Conservation (phyloP, 1,140 invertebrate genomes). For the Melipona quadrifasciata region DNA sequence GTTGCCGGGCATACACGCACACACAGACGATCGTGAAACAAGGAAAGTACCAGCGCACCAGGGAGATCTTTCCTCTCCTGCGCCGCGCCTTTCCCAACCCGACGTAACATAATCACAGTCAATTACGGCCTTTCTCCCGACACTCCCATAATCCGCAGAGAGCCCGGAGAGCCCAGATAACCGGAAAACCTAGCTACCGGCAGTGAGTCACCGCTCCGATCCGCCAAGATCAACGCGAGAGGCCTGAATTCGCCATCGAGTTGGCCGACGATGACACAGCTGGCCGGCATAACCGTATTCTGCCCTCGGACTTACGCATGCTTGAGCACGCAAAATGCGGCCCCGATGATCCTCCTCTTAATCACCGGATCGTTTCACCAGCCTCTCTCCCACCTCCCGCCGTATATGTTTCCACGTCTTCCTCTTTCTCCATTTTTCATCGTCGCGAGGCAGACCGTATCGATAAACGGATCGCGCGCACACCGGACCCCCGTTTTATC, state of each 20-base stretch:
- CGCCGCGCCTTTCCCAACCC: background rate
- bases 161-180: background rate
- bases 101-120: constrained; percentile 6
- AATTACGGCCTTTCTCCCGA: constrained; percentile 7
- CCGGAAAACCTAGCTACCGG: constrained; percentile 1
- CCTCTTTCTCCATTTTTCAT: background rate
- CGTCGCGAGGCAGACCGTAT: constrained; percentile 5
- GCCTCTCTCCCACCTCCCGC: background rate
- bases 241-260: background rate
- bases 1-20: background rate
- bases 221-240: constrained; percentile 1
- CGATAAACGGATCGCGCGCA: constrained; percentile 60
- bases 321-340: constrained; percentile 65
- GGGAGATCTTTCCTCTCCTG: background rate
- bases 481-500: constrained; percentile 45
- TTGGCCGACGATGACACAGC: constrained; percentile 67
- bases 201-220: constrained; percentile 8
- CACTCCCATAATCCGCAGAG: constrained; percentile 10
- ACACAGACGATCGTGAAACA: background rate
- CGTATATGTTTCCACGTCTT: no score
- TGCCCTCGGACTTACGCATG: constrained; percentile 70
- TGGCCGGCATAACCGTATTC: constrained; percentile 73
- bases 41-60: background rate
- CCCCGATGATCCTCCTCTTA: constrained; percentile 59
- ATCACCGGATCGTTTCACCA: constrained; percentile 60